Evolutionary conservation across 2,888 invertebrate genomes (phyloP).

Genomic region (Ashinkailepas kermadecensis): DNA sequence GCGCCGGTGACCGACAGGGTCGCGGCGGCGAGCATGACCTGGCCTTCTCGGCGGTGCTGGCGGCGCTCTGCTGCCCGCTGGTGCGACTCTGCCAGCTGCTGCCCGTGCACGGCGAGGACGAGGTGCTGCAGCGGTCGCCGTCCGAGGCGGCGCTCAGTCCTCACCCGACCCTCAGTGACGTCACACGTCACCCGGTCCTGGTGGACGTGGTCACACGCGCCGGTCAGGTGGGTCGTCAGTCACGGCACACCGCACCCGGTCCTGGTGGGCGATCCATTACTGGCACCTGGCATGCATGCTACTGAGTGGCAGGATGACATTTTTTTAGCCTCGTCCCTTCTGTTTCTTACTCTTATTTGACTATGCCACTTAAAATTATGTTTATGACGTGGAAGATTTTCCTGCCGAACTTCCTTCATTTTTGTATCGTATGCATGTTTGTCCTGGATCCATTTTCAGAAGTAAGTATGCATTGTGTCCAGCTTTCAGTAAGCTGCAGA

Average conservation of each 20-base stretch:
- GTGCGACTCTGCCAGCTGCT: conserved; percentile 60
- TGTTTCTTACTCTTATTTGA: too few species aligned
- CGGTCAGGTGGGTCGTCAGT: conserved; percentile 46
- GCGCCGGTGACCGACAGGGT: background rate
- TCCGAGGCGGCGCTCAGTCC: conserved; percentile 52
- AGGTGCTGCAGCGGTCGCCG: conserved; percentile 39
- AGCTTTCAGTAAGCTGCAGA: too few species aligned
- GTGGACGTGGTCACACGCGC: conserved; percentile 70
- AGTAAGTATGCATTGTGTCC: too few species aligned
- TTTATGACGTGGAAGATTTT: too few species aligned
- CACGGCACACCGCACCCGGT: background rate
- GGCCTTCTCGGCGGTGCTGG: conserved; percentile 68
- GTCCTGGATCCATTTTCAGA: background rate
- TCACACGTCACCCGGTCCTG: conserved; percentile 56
- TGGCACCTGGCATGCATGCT: too few species aligned
- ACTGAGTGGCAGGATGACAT: too few species aligned
- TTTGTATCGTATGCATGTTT: background rate
- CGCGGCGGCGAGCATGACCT: conserved; percentile 45
- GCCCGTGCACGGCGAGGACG: conserved; percentile 57
- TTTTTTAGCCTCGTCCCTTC: too few species aligned
- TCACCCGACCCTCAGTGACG: conserved; percentile 59
- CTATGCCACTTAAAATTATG: too few species aligned
- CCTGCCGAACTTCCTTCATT: background rate
- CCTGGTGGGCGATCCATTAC: too few species aligned
- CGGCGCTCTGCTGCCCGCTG: conserved; percentile 71